These are phyloP conservation scores for Cremastinae sp. DNA, from an alignment of 2,888 invertebrate species.

Conservation along the genomic window DNA sequence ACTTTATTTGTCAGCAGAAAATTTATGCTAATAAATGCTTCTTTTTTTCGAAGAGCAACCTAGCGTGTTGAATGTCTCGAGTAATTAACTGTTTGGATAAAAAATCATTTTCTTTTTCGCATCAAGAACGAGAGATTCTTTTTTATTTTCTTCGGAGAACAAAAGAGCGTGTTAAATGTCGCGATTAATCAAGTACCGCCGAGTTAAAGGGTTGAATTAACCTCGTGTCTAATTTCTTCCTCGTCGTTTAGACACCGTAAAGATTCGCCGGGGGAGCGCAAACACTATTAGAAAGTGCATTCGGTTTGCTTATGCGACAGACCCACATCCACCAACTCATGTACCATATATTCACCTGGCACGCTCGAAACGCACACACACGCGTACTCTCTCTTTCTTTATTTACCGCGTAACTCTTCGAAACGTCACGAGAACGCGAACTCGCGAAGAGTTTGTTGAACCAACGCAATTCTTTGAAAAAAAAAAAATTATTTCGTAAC, in stretches of 20 bases:
- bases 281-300: constrained; percentile 62
- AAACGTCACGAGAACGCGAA: constrained; percentile 35
- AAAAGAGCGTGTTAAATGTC: neutral
- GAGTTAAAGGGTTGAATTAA: neutral
- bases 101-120: too few species aligned
- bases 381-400: constrained; percentile 58
- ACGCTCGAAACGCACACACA: constrained; percentile 4
- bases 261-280: constrained; percentile 49
- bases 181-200: neutral
- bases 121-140: neutral
- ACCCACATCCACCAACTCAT: constrained; percentile 18
- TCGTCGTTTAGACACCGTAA: constrained; percentile 17
- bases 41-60: too few species aligned
- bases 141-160: neutral
- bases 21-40: too few species aligned
- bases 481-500: neutral
- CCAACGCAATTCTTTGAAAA: constrained; percentile 13
- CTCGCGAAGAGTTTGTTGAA: constrained; percentile 55
- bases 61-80: too few species aligned
- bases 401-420: constrained; percentile 54
- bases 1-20: too few species aligned
- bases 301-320: constrained; percentile 28
- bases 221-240: neutral
- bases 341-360: constrained; percentile 33
- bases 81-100: too few species aligned